Conservation (phyloP, 1,140 invertebrate species). For the Trichonephila clavata region DNA sequence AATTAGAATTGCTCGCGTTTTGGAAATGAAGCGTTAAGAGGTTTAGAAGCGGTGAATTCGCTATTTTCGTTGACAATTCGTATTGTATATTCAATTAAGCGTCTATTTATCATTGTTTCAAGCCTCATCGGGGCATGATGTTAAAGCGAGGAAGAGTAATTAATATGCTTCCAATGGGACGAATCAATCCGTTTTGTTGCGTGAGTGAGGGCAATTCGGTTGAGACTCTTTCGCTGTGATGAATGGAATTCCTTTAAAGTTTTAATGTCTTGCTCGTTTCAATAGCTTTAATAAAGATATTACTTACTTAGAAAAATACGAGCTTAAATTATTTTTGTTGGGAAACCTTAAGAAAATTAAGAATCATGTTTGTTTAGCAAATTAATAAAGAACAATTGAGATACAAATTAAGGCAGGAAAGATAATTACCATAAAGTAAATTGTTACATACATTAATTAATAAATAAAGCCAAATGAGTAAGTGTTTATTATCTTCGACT, state of each 20-base stretch:
- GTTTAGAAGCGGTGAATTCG: neutral
- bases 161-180: neutral
- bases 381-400: too few relatives aligned
- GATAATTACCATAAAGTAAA: too few relatives aligned
- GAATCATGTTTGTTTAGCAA: too few relatives aligned
- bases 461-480: too few relatives aligned
- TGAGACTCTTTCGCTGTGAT: neutral
- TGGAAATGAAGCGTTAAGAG: neutral
- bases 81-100: constrained; percentile 42
- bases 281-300: neutral
- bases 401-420: too few relatives aligned
- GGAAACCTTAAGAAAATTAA: too few relatives aligned
- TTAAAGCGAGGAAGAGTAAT: neutral
- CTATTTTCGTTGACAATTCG: neutral
- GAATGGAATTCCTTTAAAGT: neutral
- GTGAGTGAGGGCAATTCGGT: neutral
- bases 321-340: too few relatives aligned
- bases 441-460: too few relatives aligned
- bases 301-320: too few relatives aligned
- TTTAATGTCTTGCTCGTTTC: neutral
- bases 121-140: neutral
- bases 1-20: neutral
- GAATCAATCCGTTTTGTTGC: neutral
- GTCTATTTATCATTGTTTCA: constrained; percentile 60
- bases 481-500: too few relatives aligned